phyloP scores from a whole-genome alignment of 2,113 vertebrate species.

The Lota lota region DNA sequence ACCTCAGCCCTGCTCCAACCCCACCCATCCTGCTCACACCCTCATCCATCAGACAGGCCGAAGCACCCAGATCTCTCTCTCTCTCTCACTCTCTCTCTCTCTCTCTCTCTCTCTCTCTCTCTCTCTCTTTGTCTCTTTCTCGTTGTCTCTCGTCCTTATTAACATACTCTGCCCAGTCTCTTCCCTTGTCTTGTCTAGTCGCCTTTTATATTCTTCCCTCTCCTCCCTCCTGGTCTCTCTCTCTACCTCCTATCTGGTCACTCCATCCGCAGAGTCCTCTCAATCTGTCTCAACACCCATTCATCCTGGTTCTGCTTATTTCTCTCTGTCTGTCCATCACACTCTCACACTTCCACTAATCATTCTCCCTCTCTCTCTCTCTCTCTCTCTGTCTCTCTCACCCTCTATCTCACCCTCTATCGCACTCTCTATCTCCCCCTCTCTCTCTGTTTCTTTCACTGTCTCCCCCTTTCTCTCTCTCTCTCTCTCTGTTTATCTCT shows the following conservation, averaged over 20 bases:
- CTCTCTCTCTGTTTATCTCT: slow-evolving; percentile 43
- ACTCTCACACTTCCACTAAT: slow-evolving; percentile 34
- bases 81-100: slow-evolving; percentile 13
- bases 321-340: slow-evolving; percentile 23
- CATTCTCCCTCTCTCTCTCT: slow-evolving; percentile 33
- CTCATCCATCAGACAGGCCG: slow-evolving; percentile 93
- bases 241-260: slow-evolving; percentile 13
- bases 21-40: slow-evolving; percentile 70
- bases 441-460: too few species aligned
- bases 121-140: slow-evolving; percentile 16
- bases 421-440: slow-evolving; percentile 19
- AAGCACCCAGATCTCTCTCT: slow-evolving; percentile 72
- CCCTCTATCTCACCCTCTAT: slow-evolving; percentile 24
- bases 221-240: slow-evolving; percentile 36
- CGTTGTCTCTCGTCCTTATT: slow-evolving; percentile 21
- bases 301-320: slow-evolving; percentile 35
- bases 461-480: slow-evolving; percentile 45
- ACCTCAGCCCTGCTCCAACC: slow-evolving; percentile 70
- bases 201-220: slow-evolving; percentile 51
- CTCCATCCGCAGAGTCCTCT: slow-evolving; percentile 2
- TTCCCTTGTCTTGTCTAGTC: slow-evolving; percentile 8
- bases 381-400: slow-evolving; percentile 17
- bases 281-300: slow-evolving; percentile 28
- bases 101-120: background rate
- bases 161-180: background rate